These are phyloP conservation scores for Neomonachus schauinslandi DNA, from an alignment of 2,113 vertebrate species.

Conservation along the genomic window DNA sequence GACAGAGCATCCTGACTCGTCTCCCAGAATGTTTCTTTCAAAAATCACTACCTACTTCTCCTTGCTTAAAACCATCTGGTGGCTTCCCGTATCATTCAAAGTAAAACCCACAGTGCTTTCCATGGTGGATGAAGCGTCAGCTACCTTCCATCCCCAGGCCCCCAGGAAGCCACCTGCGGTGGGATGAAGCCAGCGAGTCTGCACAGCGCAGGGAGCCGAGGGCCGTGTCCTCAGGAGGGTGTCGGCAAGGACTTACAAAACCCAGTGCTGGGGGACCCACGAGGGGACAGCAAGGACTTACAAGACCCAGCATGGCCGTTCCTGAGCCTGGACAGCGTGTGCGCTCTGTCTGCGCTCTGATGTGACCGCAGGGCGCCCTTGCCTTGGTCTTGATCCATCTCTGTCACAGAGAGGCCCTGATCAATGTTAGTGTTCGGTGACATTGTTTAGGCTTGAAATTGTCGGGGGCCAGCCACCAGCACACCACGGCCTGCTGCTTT, in stretches of 20 bases:
- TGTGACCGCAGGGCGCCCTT: accelerated
- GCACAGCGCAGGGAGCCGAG: accelerated
- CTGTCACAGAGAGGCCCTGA: not conserved
- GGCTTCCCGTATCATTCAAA: not conserved
- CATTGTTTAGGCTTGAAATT: not conserved
- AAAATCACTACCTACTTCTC: not conserved
- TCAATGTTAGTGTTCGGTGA: not conserved
- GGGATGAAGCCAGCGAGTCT: not conserved
- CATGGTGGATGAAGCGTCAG: not conserved
- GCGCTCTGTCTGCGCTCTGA: not conserved
- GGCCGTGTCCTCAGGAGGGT: not conserved
- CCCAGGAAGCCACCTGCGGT: not conserved
- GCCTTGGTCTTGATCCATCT: not conserved
- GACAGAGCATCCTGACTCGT: not conserved
- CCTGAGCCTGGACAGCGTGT: accelerated
- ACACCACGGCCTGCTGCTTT: not conserved
- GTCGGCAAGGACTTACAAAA: not conserved
- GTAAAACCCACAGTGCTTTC: not conserved
- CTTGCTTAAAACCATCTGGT: not conserved
- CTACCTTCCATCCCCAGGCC: not conserved
- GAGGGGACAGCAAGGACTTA: no score
- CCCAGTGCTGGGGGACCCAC: not conserved
- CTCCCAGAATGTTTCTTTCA: not conserved
- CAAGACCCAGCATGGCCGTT: accelerated
- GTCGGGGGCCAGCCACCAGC: not conserved